These are phyloP conservation scores for Halisarca cf. caerulea DNA, from an alignment of 37 sponge, comb jelly and placozoan species.

Conservation along the genomic window DNA sequence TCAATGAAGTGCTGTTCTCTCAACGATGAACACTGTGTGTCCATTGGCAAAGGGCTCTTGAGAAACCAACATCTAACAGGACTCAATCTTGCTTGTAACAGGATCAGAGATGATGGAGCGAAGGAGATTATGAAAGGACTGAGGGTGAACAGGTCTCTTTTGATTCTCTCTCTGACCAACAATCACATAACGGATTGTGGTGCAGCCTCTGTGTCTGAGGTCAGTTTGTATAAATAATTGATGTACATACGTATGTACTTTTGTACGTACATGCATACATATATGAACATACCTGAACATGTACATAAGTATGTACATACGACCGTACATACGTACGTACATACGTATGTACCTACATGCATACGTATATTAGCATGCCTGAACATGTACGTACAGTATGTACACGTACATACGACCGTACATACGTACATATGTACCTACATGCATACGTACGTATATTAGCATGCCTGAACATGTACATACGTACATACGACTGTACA, in stretches of 20 bases:
- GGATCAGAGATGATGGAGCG: constrained; percentile 5
- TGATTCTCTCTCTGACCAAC: constrained; percentile 47
- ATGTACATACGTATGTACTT: not conserved
- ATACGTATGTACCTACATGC: not conserved
- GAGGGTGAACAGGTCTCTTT: constrained; percentile 74
- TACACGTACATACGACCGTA: not conserved
- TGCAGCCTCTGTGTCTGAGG: constrained; percentile 25
- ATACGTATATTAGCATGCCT: not conserved
- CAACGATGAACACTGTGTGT: constrained; percentile 3
- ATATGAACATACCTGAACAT: not conserved
- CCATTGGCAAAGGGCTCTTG: constrained; percentile 25
- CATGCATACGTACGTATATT: not conserved
- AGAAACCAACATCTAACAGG: not conserved
- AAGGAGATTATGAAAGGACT: constrained; percentile 29
- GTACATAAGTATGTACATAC: constrained; percentile 15
- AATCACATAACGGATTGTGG: constrained; percentile 67
- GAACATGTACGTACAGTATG: too few species aligned
- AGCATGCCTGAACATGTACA: too few species aligned
- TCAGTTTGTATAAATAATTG: not conserved
- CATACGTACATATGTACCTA: not conserved
- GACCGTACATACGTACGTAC: not conserved
- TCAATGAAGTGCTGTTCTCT: constrained; percentile 31
- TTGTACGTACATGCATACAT: not conserved
- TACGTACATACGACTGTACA: not conserved
- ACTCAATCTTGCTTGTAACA: not conserved